Evolutionary conservation across 2,797 vertebrate genomes (phyloP), one percentile per base, ranked within the genome.

Genomic region (Periparus ater): DNA sequence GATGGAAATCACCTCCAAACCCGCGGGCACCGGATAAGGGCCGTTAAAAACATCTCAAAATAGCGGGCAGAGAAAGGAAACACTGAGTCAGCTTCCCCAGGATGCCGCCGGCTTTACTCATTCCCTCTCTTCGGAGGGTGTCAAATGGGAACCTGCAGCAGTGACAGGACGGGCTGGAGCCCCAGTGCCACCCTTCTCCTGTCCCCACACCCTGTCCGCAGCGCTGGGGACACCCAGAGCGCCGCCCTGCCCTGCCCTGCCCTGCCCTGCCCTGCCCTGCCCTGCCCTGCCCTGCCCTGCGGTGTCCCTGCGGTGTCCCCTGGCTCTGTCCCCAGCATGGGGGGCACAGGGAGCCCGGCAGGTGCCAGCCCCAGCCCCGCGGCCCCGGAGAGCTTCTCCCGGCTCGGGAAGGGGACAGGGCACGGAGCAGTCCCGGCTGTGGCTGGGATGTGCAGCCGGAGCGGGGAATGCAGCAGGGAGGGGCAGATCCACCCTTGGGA

Each of bases 21-120:
- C 3, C 32, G 71, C 6, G 0, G 68, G 86, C 75, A 83, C 38
- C 1, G 15, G 83, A 34, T 36, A 40, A 38, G 2, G n/a, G 62
- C 18, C 18, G 9, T 17, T 55, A 65, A 57, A 73, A 73, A 84
- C 11, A 42, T 51, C 42, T 38, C 58, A 20, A 53, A 67, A 29
- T 3, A 34, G 13, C 2, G 0, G 2, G 45, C 77, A 45, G 23
- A 19, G 4, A 47, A 48, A 79, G 68, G 94, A 81, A 91, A n/a
- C 1, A 6, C 13, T 89, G 95, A 95, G 38, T 96, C 91, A 93
- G 84, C 91, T 80, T 87, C 81, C 84, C 60, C 87, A 68, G 95
- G 91, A 94, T 91, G 91, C 38, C 2, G 3, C 6, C 0, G 68
- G 48, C 17, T 95, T 88, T 45, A 81, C 80, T 89, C 94, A 74